Evolutionary conservation across 2,888 invertebrate genomes (phyloP), one percentile per base, ranked within the genome.

Genomic region (Synanthedon myopaeformis): DNA sequence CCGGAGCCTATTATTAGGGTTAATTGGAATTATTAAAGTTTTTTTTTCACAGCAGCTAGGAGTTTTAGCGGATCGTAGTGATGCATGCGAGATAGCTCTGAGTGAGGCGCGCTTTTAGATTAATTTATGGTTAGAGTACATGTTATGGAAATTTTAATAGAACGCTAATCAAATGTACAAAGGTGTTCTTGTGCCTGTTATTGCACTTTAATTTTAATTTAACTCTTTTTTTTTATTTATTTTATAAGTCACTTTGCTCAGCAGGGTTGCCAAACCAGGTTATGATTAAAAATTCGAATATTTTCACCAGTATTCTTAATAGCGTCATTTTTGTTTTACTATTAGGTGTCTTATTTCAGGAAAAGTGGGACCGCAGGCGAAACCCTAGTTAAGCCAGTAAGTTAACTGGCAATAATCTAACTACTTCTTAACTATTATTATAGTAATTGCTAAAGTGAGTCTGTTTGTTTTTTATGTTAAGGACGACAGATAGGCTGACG

Each of bases 21-120:
- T 86, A 85, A 86, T 87, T 86, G 85, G 82, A 84, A 87, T 85
- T 80, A 85, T 85, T 83, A 82, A 76, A 76, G 76, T 72, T 78
- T 79, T 81, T n/a, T 79, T 82, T 86, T 80, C 71, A 74, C 67
- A 60, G 74, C 74, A 74, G 68, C 77, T 75, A 77, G 72, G 72
- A 78, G 72, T 82, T 80, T 79, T 79, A 79, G 79, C 79, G 72
- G 79, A 79, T 75, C 66, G 74, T 71, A 70, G 73, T 75, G 79
- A 76, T 78, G 78, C 75, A 64, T 69, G 67, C 69, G 64, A 74
- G 75, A 79, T 79, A 76, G 72, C 66, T 74, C 66, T 64, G 65
- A 75, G 74, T 72, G 74, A 74, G 62, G 70, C 69, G 68, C 69
- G 78, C 78, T 82, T 74, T 79, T 74, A 79, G 74, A 76, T 76